Conservation (phyloP, 2,797 vertebrate species). For the Cirrhinus molitorella region DNA sequence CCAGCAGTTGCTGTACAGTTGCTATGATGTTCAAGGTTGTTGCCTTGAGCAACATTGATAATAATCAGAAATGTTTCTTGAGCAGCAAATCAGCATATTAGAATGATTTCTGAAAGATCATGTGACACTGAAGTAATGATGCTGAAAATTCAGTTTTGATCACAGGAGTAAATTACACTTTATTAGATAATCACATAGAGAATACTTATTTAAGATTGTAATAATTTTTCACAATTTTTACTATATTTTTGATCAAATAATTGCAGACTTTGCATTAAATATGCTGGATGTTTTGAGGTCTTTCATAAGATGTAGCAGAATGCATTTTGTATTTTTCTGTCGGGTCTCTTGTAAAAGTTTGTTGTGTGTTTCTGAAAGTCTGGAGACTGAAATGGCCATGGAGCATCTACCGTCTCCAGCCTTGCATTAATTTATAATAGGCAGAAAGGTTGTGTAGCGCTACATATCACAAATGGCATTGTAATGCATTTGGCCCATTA, state of each 20-base stretch:
- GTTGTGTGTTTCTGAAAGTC: constrained; percentile 23
- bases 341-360: constrained; percentile 22
- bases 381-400: constrained; percentile 21
- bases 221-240: background rate
- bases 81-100: no score
- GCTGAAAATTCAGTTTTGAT: no score
- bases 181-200: background rate
- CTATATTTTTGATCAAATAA: background rate
- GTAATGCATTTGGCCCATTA: constrained; percentile 65
- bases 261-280: background rate
- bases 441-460: constrained; percentile 52
- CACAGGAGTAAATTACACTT: background rate
- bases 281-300: constrained; percentile 56
- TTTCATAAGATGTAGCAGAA: constrained; percentile 56
- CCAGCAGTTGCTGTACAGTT: no score
- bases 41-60: no score
- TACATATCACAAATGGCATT: constrained; percentile 63
- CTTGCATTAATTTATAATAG: constrained; percentile 60
- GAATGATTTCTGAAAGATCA: no score
- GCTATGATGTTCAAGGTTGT: no score
- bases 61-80: no score
- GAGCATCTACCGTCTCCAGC: constrained; percentile 39
- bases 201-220: background rate
- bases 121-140: no score
- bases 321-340: background rate